Percentiles rank a stretch among this genome's conserved stretches.
These are phyloP conservation scores for Xanthorhoe spadicearia DNA, from an alignment of 2,888 invertebrate genomes.

Conservation along the genomic window DNA sequence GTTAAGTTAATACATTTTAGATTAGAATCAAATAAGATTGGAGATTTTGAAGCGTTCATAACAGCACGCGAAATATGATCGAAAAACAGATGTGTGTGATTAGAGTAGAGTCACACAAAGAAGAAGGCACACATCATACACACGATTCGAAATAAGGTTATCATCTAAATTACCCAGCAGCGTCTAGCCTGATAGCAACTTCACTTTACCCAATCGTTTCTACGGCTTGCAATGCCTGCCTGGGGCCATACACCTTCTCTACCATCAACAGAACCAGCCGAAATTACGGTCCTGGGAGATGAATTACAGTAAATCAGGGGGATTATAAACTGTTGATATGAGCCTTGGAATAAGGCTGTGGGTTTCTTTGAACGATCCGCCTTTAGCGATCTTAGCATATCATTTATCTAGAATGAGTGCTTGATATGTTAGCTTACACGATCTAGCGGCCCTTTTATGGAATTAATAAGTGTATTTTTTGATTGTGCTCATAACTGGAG, in stretches of 20 bases:
- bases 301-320: not conserved
- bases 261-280: conserved; percentile 2
- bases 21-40: not conserved
- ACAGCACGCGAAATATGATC: not conserved
- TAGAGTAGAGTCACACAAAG: not conserved
- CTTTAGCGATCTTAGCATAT: not conserved
- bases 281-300: not conserved
- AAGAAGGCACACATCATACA: not conserved
- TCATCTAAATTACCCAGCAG: not conserved
- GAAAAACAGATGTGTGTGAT: not conserved
- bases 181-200: not conserved
- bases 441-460: no score
- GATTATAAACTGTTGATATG: conserved; percentile 9
- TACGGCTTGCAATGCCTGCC: conserved; percentile 2
- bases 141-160: no score
- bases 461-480: no score
- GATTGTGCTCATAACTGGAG: not conserved
- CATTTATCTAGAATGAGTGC: not conserved
- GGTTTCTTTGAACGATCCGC: conserved; percentile 16
- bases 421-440: not conserved
- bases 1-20: no score
- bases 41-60: not conserved
- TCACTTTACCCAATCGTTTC: not conserved
- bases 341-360: not conserved
- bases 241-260: conserved; percentile 2